A percentile compares a stretch with the other conserved stretches of the same genome.
phyloP scores from a whole-genome alignment of 2,888 invertebrate species.

The Drosophila mayaguana region DNA sequence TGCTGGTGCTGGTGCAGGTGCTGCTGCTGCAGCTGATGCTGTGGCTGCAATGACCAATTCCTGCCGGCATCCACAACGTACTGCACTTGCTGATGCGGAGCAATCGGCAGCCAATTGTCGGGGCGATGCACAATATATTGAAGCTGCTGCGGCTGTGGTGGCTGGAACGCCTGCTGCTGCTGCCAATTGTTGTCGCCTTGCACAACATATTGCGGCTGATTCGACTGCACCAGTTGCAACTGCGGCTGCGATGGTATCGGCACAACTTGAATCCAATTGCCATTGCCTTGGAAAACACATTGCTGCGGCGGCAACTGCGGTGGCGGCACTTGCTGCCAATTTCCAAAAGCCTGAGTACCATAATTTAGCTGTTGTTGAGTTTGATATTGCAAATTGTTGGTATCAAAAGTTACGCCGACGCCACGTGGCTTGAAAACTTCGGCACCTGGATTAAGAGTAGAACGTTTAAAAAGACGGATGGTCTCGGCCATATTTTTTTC shows the following conservation, averaged over 20 bases:
- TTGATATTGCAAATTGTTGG: neutral
- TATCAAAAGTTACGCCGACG: neutral
- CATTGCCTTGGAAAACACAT: neutral
- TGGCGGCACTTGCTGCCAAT: neutral
- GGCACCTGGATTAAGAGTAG: constrained; percentile 33
- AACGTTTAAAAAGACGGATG: neutral
- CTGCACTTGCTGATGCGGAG: neutral
- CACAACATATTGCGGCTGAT: neutral
- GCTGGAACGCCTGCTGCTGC: neutral
- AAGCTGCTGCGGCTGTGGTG: neutral
- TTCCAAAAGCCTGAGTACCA: neutral
- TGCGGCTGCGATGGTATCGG: neutral
- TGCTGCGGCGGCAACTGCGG: neutral
- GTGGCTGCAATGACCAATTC: neutral
- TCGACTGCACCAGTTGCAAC: neutral
- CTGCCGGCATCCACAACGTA: neutral
- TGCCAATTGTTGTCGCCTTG: constrained; percentile 2
- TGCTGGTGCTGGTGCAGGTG: neutral
- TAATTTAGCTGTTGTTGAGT: neutral
- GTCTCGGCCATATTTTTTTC: constrained; percentile 14
- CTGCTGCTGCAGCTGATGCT: neutral
- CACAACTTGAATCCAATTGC: neutral
- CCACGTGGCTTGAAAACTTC: constrained; percentile 23
- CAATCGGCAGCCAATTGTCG: neutral
- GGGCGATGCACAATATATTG: neutral